A percentile compares a stretch with the other conserved stretches of the same genome.
Evolutionary conservation across 2,888 invertebrate species (phyloP).

Genomic region (Electrophaes corylata): DNA sequence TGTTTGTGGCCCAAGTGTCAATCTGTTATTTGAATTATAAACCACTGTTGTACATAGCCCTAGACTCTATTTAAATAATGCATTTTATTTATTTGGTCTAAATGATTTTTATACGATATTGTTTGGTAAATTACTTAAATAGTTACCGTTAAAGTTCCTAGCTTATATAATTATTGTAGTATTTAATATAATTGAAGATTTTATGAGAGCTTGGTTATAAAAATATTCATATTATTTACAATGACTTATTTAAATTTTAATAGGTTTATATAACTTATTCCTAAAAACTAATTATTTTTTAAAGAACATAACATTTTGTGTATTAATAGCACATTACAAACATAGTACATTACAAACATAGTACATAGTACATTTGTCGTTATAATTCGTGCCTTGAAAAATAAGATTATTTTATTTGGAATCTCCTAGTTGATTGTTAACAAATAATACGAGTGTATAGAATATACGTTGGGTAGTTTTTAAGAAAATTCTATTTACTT

Average conservation of each 20-base stretch:
- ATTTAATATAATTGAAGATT: slow-evolving; percentile 1
- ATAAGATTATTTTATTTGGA: slow-evolving; percentile 14
- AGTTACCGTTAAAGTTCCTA: slow-evolving; percentile 38
- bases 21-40: slow-evolving; percentile 11
- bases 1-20: slow-evolving; percentile 18
- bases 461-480: no score
- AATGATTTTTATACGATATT: not conserved
- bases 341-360: not conserved
- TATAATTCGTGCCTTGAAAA: slow-evolving; percentile 15
- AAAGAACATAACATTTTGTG: no score
- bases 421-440: slow-evolving; percentile 39
- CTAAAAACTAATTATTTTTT: not conserved
- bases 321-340: no score
- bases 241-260: slow-evolving; percentile 5
- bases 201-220: not conserved
- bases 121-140: slow-evolving; percentile 24
- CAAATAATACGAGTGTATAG: not conserved
- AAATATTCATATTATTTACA: slow-evolving; percentile 10
- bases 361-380: no score
- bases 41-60: slow-evolving; percentile 22
- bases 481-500: no score
- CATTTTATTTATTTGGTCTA: slow-evolving; percentile 16
- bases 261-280: not conserved
- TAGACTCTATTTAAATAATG: slow-evolving; percentile 16
- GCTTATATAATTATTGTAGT: slow-evolving; percentile 12